Percentiles rank a stretch among this genome's conserved stretches.
phyloP scores from a whole-genome alignment of 2,113 vertebrate species.

The Paramisgurnus dabryanus region DNA sequence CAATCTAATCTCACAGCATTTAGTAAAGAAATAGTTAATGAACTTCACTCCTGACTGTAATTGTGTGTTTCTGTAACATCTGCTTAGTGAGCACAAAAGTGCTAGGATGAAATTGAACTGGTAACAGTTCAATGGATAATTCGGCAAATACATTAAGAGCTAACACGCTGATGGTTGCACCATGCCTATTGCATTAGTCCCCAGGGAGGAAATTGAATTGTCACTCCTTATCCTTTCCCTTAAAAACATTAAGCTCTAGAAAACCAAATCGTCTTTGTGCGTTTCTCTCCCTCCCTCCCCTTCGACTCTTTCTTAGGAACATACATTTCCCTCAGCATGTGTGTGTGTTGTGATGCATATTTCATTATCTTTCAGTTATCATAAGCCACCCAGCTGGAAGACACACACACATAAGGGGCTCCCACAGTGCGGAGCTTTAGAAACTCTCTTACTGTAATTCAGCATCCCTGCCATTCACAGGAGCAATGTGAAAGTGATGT shows the following conservation, averaged over 20 bases:
- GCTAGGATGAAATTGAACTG: conserved; percentile 29
- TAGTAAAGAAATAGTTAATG: neutral
- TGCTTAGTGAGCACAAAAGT: conserved; percentile 19
- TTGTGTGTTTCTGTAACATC: conserved; percentile 6
- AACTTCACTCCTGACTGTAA: conserved; percentile 1
- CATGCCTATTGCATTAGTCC: conserved; percentile 39
- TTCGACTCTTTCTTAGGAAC: conserved; percentile 33
- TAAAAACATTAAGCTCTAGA: conserved; percentile 48
- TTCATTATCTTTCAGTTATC: conserved; percentile 71
- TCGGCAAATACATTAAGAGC: conserved; percentile 38
- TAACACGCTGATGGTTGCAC: conserved; percentile 24
- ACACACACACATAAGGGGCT: conserved; percentile 59
- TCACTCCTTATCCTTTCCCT: conserved; percentile 58
- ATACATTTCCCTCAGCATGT: conserved; percentile 40
- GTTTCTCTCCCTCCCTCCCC: conserved; percentile 1
- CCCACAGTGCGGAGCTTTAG: conserved; percentile 59
- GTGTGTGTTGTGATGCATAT: conserved; percentile 62
- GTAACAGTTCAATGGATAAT: conserved; percentile 32
- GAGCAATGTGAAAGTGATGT: conserved; percentile 61
- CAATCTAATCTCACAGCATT: conserved; percentile 4
- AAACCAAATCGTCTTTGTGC: conserved; percentile 55
- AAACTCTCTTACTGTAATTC: conserved; percentile 56
- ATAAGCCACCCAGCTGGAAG: conserved; percentile 69
- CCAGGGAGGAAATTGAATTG: conserved; percentile 55
- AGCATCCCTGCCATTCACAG: conserved; percentile 59